Evolutionary conservation across 2,797 vertebrate genomes (phyloP).

Genomic region (Rhincodon typus): DNA sequence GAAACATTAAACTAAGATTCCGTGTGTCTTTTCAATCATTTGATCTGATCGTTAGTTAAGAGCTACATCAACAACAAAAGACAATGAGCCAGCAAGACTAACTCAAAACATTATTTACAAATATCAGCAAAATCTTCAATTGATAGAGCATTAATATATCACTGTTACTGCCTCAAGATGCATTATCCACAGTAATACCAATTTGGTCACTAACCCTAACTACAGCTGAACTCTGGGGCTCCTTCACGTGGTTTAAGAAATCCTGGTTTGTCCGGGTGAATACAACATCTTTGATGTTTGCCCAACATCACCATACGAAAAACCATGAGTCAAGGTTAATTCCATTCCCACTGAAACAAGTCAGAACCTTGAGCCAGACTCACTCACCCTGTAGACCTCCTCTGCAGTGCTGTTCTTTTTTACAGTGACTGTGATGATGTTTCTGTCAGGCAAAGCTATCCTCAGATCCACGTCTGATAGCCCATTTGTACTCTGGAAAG

Average conservation of each 20-base stretch:
- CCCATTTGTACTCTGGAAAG: constrained; percentile 81
- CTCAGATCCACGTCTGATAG: constrained; percentile 90
- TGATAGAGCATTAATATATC: not conserved
- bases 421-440: constrained; percentile 76
- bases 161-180: not conserved
- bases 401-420: constrained; percentile 95
- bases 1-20: too few relatives aligned
- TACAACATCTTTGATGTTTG: too few relatives aligned
- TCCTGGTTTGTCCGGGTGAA: too few relatives aligned
- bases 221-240: not conserved
- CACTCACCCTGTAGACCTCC: constrained; percentile 87
- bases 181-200: not conserved
- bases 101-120: not conserved
- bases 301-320: not conserved
- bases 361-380: not conserved
- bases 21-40: too few relatives aligned
- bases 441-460: constrained; percentile 83
- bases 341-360: not conserved
- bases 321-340: not conserved
- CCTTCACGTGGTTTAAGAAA: not conserved
- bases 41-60: not conserved
- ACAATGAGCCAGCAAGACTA: not conserved
- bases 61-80: not conserved
- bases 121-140: not conserved
- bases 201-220: not conserved